A percentile compares a stretch with the other conserved stretches of the same genome.
Evolutionary conservation across 1,140 invertebrate genomes (phyloP).

Genomic region (Sitophilus oryzae): DNA sequence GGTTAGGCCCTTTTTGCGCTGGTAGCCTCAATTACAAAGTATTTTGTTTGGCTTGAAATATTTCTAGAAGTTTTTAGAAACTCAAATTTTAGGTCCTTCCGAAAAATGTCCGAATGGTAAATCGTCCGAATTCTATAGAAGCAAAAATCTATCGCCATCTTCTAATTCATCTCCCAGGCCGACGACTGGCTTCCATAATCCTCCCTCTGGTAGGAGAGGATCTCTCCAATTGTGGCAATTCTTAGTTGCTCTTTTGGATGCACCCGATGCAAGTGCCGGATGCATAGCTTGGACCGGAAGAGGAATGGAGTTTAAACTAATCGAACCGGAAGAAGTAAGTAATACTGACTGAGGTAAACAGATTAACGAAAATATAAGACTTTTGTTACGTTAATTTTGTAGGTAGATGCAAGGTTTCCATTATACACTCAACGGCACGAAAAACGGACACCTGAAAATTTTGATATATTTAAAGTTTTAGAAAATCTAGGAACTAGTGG

Average conservation of each 20-base stretch:
- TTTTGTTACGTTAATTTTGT: too few relatives aligned
- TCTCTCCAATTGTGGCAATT: conserved; percentile 94
- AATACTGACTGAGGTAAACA: too few relatives aligned
- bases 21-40: too few relatives aligned
- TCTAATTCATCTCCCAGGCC: too few relatives aligned
- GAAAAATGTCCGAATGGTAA: not conserved
- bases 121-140: not conserved
- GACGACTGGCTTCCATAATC: conserved; percentile 16
- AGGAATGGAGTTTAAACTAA: conserved; percentile 90
- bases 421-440: too few relatives aligned
- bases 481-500: too few relatives aligned
- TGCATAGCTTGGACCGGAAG: conserved; percentile 94
- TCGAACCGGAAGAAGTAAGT: conserved; percentile 86
- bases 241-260: conserved; percentile 81
- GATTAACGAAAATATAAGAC: too few relatives aligned
- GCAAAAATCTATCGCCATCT: not conserved
- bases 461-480: too few relatives aligned
- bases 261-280: conserved; percentile 69
- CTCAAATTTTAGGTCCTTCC: not conserved
- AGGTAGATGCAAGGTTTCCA: too few relatives aligned
- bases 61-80: not conserved
- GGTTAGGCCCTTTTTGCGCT: too few relatives aligned
- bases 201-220: conserved; percentile 58
- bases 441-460: too few relatives aligned
- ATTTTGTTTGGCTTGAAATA: too few relatives aligned